These are phyloP conservation scores for Idaea dimidiata DNA, from an alignment of 2,888 invertebrate genomes.

Conservation along the genomic window DNA sequence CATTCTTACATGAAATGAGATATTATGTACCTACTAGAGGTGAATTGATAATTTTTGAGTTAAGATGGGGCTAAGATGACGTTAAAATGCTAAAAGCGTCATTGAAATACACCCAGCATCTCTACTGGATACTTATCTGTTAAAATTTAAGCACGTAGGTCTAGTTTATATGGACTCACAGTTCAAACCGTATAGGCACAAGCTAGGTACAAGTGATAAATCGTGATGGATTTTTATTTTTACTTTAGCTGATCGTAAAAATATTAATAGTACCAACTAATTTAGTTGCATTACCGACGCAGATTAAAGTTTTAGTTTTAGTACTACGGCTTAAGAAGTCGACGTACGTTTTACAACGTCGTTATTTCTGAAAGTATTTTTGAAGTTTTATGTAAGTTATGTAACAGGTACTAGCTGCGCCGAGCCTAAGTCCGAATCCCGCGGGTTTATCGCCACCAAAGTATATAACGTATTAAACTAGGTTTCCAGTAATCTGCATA, in stretches of 20 bases:
- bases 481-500: too few relatives aligned
- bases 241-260: conserved; percentile 1
- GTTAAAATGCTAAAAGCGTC: too few relatives aligned
- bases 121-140: too few relatives aligned
- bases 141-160: neutral
- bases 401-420: neutral
- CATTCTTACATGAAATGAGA: too few relatives aligned
- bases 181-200: neutral
- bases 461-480: too few relatives aligned
- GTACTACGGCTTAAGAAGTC: neutral
- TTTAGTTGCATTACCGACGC: neutral
- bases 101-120: neutral
- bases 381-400: neutral
- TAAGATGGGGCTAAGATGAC: too few relatives aligned
- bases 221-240: conserved; percentile 1
- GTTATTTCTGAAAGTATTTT: neutral
- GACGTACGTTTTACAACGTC: neutral
- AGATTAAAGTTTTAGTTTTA: neutral
- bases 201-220: neutral
- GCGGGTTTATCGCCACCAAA: too few relatives aligned
- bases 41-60: too few relatives aligned
- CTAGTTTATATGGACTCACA: neutral
- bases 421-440: too few relatives aligned
- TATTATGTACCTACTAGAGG: too few relatives aligned
- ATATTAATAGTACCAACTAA: neutral